phyloP scores from a whole-genome alignment of 2,888 invertebrate species.

The Tortrix viridana region DNA sequence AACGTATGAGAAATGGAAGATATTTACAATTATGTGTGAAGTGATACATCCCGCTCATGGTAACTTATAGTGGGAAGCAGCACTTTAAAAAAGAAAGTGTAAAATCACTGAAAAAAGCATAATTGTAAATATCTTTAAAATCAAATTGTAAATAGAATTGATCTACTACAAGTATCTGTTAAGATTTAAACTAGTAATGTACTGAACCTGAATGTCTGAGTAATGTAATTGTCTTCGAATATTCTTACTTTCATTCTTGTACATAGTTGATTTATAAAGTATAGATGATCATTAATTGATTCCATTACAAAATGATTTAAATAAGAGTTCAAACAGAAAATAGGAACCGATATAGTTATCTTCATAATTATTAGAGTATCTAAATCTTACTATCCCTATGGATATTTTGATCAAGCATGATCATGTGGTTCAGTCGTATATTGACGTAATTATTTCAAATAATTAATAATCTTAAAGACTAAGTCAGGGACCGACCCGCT shows the following conservation, averaged over 20 bases:
- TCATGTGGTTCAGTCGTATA: slow-evolving; percentile 60
- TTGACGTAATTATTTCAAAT: slow-evolving; percentile 73
- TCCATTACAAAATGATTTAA: slow-evolving; percentile 41
- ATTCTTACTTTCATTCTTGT: slow-evolving; percentile 36
- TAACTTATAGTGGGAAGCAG: slow-evolving; percentile 1
- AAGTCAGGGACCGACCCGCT: no score
- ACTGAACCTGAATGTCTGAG: slow-evolving; percentile 31
- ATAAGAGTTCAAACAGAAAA: slow-evolving; percentile 15
- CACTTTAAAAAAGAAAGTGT: slow-evolving; percentile 50
- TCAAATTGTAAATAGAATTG: slow-evolving; percentile 58
- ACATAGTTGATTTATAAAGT: slow-evolving; percentile 35
- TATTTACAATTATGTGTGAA: slow-evolving; percentile 84
- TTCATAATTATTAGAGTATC: slow-evolving; percentile 19
- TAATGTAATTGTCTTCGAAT: slow-evolving; percentile 32
- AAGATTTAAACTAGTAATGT: slow-evolving; percentile 52
- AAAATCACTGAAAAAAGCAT: slow-evolving; percentile 67
- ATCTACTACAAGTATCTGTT: slow-evolving; percentile 57
- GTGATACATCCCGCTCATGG: slow-evolving; percentile 53
- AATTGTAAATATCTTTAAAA: slow-evolving; percentile 77
- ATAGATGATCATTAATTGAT: slow-evolving; percentile 16
- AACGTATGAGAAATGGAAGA: slow-evolving; percentile 90
- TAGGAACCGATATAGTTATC: slow-evolving; percentile 16
- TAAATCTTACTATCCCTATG: slow-evolving; percentile 17
- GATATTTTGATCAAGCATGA: slow-evolving; percentile 11
- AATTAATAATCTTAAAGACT: slow-evolving; percentile 80